Conservation (phyloP, 2,888 invertebrate genomes). For the Caenorhabditis parvicauda region DNA sequence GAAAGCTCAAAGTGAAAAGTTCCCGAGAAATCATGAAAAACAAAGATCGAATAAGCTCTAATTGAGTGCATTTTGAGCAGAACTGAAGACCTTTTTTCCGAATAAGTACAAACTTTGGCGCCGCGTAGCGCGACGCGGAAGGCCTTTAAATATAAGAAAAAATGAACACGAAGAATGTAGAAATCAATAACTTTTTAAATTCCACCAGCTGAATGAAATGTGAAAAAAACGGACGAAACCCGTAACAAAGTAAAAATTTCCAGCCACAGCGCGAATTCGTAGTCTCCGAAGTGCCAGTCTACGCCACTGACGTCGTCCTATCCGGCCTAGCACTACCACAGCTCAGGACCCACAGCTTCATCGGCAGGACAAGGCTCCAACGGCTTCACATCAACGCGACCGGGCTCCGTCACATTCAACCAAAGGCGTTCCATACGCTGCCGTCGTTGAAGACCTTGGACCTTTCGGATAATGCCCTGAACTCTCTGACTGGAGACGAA, state of each 20-base stretch:
- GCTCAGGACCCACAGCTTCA: slow-evolving; percentile 80
- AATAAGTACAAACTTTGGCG: too few species aligned
- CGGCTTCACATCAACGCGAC: slow-evolving; percentile 54
- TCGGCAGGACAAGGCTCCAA: slow-evolving; percentile 66
- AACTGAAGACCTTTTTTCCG: not conserved
- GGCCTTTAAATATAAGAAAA: too few species aligned
- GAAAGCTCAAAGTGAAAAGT: too few species aligned
- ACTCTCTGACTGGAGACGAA: slow-evolving; percentile 41
- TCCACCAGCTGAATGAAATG: too few species aligned
- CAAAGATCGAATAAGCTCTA: too few species aligned
- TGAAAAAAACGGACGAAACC: too few species aligned
- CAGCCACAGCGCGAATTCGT: slow-evolving; percentile 18
- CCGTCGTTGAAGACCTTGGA: slow-evolving; percentile 50
- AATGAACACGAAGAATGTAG: too few species aligned
- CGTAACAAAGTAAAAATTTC: not conserved
- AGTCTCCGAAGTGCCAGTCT: slow-evolving; percentile 82
- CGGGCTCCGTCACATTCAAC: slow-evolving; percentile 43
- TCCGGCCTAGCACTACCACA: slow-evolving; percentile 79
- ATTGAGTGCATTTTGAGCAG: too few species aligned
- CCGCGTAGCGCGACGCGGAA: too few species aligned
- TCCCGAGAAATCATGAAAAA: too few species aligned
- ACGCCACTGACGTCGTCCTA: slow-evolving; percentile 81
- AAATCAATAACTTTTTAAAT: too few species aligned
- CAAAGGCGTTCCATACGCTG: slow-evolving; percentile 56
- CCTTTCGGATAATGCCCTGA: slow-evolving; percentile 48